Evolutionary conservation across 2,888 invertebrate species (phyloP).

Genomic region (Xestia xanthographa): DNA sequence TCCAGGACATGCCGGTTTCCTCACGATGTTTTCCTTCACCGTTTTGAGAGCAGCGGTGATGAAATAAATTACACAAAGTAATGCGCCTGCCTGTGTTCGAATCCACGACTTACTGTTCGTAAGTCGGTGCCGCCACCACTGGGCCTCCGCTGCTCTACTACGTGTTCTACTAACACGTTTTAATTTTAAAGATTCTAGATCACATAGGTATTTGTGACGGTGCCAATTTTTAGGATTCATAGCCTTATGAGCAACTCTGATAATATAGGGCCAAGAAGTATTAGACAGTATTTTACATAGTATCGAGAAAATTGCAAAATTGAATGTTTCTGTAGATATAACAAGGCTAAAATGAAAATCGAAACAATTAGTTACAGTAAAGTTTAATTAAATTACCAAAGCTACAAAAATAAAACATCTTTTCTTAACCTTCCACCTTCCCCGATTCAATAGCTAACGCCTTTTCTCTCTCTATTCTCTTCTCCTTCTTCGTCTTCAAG

Average conservation of each 20-base stretch:
- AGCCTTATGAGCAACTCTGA: not conserved
- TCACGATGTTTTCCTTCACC: too few relatives aligned
- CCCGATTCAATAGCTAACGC: not conserved
- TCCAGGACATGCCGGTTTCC: too few relatives aligned
- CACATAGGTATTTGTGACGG: not conserved
- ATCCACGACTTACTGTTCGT: too few relatives aligned
- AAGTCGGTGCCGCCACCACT: too few relatives aligned
- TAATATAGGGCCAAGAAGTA: too few relatives aligned
- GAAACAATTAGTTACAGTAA: not conserved
- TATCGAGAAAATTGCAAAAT: not conserved
- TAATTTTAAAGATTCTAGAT: too few relatives aligned
- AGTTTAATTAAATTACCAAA: conserved; percentile 10
- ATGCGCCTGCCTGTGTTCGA: too few relatives aligned
- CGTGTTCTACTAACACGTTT: too few relatives aligned
- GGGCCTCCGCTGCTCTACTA: too few relatives aligned
- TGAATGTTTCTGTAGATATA: not conserved
- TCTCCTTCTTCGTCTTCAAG: conserved; percentile 80
- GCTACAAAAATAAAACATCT: not conserved
- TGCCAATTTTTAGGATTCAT: not conserved
- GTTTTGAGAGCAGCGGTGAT: too few relatives aligned
- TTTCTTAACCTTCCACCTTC: conserved; percentile 11
- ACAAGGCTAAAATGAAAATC: not conserved
- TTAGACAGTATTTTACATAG: not conserved
- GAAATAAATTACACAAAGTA: too few relatives aligned
- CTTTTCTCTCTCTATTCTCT: conserved; percentile 53